Evolutionary conservation across 1,140 invertebrate genomes (phyloP).

Genomic region (Sweltsa coloradensis): DNA sequence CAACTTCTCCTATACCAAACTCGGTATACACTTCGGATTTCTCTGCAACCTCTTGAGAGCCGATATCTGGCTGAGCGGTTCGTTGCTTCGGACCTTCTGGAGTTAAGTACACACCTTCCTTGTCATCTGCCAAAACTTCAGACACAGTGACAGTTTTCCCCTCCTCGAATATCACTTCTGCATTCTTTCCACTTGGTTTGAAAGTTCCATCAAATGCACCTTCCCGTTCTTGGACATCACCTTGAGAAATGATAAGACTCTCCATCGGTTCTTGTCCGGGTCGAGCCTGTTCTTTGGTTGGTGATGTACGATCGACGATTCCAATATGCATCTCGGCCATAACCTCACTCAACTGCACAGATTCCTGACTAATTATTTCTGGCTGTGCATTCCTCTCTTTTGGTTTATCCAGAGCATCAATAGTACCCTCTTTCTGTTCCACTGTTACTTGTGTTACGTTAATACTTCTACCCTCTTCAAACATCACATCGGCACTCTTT

Average conservation of each 20-base stretch:
- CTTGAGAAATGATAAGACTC: conserved; percentile 30
- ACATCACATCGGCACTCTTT: conserved; percentile 28
- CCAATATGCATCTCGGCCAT: conserved; percentile 12
- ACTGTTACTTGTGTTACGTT: conserved; percentile 31
- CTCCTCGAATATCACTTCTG: conserved; percentile 26
- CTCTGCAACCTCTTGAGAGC: conserved; percentile 29
- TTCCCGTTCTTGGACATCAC: conserved; percentile 22
- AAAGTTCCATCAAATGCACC: conserved; percentile 21
- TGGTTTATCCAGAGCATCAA: conserved; percentile 25
- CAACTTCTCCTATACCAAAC: conserved; percentile 22
- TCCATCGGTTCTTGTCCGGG: conserved; percentile 21
- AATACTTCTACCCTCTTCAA: conserved; percentile 32
- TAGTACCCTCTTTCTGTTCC: conserved; percentile 35
- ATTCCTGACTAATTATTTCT: conserved; percentile 15
- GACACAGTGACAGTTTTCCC: conserved; percentile 27
- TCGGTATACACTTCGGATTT: conserved; percentile 26
- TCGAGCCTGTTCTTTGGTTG: conserved; percentile 14
- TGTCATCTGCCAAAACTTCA: conserved; percentile 31
- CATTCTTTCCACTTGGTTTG: conserved; percentile 22
- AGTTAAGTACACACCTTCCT: conserved; percentile 30
- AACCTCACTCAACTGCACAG: conserved; percentile 13
- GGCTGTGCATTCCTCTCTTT: conserved; percentile 23
- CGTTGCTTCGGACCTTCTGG: conserved; percentile 13
- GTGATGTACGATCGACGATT: background rate
- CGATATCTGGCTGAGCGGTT: conserved; percentile 16